Percentiles rank a stretch among this genome's conserved stretches.
Conservation (phyloP, 1,140 invertebrate genomes). For the Diprion similis region DNA sequence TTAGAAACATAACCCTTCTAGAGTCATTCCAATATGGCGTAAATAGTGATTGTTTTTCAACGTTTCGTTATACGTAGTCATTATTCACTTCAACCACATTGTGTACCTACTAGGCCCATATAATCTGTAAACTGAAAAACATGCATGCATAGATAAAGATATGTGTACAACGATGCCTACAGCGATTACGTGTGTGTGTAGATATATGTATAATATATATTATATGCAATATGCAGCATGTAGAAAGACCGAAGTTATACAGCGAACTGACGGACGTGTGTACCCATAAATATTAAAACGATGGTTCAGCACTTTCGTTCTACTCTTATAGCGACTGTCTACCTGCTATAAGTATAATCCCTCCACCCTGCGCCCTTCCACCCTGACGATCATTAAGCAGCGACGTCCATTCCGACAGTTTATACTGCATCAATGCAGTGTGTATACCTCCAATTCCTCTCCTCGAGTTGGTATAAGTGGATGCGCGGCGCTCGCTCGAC, state of each 20-base stretch:
- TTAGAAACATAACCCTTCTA: too few relatives aligned
- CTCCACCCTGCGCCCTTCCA: conserved; percentile 22
- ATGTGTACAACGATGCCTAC: too few relatives aligned
- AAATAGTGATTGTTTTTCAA: too few relatives aligned
- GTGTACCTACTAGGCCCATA: too few relatives aligned
- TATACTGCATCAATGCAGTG: neutral
- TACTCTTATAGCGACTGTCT: conserved; percentile 12
- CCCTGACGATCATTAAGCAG: conserved; percentile 14
- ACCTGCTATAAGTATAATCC: conserved; percentile 16
- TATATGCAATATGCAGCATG: conserved; percentile 3
- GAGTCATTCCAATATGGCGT: too few relatives aligned
- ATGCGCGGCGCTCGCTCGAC: conserved; percentile 1
- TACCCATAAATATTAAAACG: conserved; percentile 40
- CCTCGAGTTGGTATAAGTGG: neutral
- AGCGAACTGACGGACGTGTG: neutral
- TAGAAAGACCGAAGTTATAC: neutral
- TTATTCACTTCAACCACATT: too few relatives aligned
- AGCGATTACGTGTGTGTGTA: too few relatives aligned
- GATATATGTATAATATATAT: too few relatives aligned
- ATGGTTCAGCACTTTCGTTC: conserved; percentile 41
- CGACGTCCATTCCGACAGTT: conserved; percentile 10
- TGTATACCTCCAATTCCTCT: conserved; percentile 6
- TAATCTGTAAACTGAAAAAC: too few relatives aligned
- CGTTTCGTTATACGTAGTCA: too few relatives aligned
- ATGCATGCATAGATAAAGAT: too few relatives aligned